Evolutionary conservation across 2,888 invertebrate genomes (phyloP), one percentile per base, ranked within the genome.

Genomic region (Tenthredo mesomela): DNA sequence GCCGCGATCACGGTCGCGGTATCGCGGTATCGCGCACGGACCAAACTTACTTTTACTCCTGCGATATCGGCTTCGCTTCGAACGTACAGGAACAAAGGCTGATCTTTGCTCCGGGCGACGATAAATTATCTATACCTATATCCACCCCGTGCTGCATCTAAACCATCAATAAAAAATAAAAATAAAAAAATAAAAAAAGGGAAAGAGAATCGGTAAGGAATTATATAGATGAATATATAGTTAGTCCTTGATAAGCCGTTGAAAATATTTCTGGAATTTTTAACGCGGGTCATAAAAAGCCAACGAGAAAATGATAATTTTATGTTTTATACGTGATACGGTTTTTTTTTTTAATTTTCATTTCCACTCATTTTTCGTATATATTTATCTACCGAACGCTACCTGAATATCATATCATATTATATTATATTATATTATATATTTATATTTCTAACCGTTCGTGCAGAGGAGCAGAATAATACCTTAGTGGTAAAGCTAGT

Each of bases 51-150:
- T 67, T 67, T 61, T 61, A 61, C 61, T 25, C 67, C 33, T 67
- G n/a, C n/a, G 67, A 67, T 67, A 67, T 67, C 67, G 67, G 67
- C 33, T 25, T 2, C 67, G 67, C n/a, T n/a, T n/a, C n/a, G n/a
- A n/a, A n/a, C 12, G 29, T 33, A 5, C 18, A 67, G 67, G 67
- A 67, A 67, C 67, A 67, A 67, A 67, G 67, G 4, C 67, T 67
- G 67, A 67, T 67, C 67, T 67, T 67, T 67, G 67, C 67, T 67
- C 67, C 67, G 33, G 33, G 67, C 33, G 33, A 67, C 67, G 67
- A 67, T 67, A 67, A 67, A 67, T 67, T 67, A 67, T 33, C 54
- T 50, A 50, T 50, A 50, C 50, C 50, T 18, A 50, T 50, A 40
- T 1, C 47, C 15, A 21, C 25, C 61, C 61, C 61, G 3, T 12